phyloP scores from a whole-genome alignment of 2,888 invertebrate genomes.

The Tenthredo livida region DNA sequence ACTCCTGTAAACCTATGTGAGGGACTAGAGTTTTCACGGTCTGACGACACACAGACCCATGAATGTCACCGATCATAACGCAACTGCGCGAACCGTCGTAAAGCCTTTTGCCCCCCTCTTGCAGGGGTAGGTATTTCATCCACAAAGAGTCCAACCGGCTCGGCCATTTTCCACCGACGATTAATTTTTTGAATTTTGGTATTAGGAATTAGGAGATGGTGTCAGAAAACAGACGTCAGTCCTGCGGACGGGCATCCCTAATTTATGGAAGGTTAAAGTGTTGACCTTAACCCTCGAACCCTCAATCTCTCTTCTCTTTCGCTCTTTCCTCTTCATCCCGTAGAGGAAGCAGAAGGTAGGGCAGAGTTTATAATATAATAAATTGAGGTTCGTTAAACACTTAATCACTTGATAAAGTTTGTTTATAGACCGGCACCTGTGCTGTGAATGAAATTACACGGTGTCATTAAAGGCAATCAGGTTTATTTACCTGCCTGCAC shows the following conservation, averaged over 20 bases:
- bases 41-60: background rate
- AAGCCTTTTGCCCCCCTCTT: background rate
- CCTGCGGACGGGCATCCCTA: background rate
- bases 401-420: conserved; percentile 67
- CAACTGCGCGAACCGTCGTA: background rate
- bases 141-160: background rate
- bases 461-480: conserved; percentile 41
- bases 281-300: conserved; percentile 38
- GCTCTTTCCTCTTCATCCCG: background rate
- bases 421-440: conserved; percentile 56
- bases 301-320: background rate
- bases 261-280: conserved; percentile 35
- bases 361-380: conserved; percentile 71
- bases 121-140: background rate
- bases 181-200: background rate
- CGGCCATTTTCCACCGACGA: background rate
- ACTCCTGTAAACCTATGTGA: background rate
- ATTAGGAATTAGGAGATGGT: background rate
- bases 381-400: conserved; percentile 74
- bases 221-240: conserved; percentile 21
- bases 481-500: background rate
- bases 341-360: conserved; percentile 54
- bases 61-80: conserved; percentile 51
- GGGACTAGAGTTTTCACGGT: conserved; percentile 16
- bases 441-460: conserved; percentile 58